phyloP scores from a whole-genome alignment of 2,888 invertebrate species.

The Piscicola geometra region DNA sequence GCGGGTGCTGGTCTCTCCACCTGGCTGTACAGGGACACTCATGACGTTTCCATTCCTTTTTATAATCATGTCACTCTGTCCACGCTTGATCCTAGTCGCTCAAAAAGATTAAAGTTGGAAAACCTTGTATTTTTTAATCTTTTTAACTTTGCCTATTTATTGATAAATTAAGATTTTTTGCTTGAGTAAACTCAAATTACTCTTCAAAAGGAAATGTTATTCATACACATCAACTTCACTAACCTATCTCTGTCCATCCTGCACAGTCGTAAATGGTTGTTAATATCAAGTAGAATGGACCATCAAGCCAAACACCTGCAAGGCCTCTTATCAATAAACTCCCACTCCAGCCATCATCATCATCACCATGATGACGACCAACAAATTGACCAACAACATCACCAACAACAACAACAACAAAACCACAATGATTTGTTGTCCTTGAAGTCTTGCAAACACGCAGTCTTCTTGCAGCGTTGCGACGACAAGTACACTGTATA shows the following conservation, averaged over 20 bases:
- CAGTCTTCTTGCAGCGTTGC: slow-evolving; percentile 31
- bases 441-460: slow-evolving; percentile 51
- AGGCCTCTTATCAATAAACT: slow-evolving; percentile 54
- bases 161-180: no score
- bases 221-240: no score
- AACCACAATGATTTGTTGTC: slow-evolving; percentile 60
- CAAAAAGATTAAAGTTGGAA: background rate
- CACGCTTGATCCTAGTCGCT: background rate
- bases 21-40: slow-evolving; percentile 75
- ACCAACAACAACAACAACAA: no score
- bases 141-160: no score
- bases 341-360: no score
- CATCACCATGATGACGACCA: no score
- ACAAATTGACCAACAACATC: slow-evolving; percentile 50
- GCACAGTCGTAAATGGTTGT: slow-evolving; percentile 57
- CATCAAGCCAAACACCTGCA: slow-evolving; percentile 64
- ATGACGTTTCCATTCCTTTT: slow-evolving; percentile 81
- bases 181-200: no score
- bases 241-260: no score
- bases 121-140: no score
- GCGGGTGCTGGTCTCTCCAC: slow-evolving; percentile 81
- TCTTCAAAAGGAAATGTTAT: no score
- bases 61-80: slow-evolving; percentile 63
- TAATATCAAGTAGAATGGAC: slow-evolving; percentile 75
- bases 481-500: slow-evolving; percentile 60